Base-by-base conservation (phyloP, 2,888 invertebrate species). In the Steromphala cineraria region DNA sequence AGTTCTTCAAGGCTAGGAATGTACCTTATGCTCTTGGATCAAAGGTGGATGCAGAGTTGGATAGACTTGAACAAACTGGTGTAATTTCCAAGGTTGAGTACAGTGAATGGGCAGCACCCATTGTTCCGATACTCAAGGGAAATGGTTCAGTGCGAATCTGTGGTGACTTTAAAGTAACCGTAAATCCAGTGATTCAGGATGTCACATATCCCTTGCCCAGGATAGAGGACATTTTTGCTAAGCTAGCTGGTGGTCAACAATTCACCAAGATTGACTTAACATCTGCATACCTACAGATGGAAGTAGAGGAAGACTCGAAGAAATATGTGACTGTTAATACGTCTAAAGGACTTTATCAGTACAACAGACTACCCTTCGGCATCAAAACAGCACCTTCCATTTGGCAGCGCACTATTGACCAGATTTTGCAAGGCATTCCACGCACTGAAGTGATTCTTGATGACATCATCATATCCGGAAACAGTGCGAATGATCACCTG, bases 161-260 rank as follows among this genome's bases (percentile, higher is more conserved):
- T 75, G 76, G 84, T 15, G 87, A 87, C 76, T 87, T 80, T 53
- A 84, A 83, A 52, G 78, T 82, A 10, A 85, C 84, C 0, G 80
- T 87, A 24, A 87, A 85, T 67, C 82, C 81, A 40, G 81, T 86
- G 53, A 75, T 89, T 10, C 79, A 85, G 56, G 81, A 87, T 31
- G 88, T 89, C 40, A 86, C 88, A 53, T 81, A 84, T 67, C 81
- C 74, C 79, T 80, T 88, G 80, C 82, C 78, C 82, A 84, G 80
- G 80, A 83, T 78, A 76, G 79, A 83, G 79, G 82, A 53, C 87
- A 77, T 84, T 93, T 85, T 85, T 46, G 79, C 85, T 24, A 62
- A 78, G 21, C 71, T 85, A 17, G 77, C 81, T 24, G 77, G 81
- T 46, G 84, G 85, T 53, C 17, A 83, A 31, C 67, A 79, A 24